These are phyloP conservation scores for Oligia latruncula DNA, from an alignment of 2,888 invertebrate species.

Conservation along the genomic window DNA sequence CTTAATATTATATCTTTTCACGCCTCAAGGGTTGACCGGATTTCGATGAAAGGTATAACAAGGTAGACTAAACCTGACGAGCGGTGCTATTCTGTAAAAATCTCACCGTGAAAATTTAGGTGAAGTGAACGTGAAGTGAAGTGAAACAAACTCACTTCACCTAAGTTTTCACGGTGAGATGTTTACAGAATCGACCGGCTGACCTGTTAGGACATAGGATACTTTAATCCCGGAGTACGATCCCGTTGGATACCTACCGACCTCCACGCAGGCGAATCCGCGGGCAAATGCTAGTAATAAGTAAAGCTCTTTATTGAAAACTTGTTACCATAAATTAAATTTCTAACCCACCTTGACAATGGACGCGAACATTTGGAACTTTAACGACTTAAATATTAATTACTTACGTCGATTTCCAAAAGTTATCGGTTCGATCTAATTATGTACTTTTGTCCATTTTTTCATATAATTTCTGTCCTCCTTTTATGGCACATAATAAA, in stretches of 20 bases:
- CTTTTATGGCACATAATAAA: slow-evolving; percentile 41
- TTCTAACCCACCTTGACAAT: slow-evolving; percentile 12
- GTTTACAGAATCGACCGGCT: no score
- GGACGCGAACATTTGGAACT: background rate
- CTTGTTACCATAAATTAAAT: slow-evolving; percentile 12
- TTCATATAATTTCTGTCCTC: slow-evolving; percentile 26
- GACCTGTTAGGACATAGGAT: background rate
- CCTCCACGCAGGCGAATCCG: background rate
- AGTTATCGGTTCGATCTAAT: slow-evolving; percentile 20
- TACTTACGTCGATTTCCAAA: background rate
- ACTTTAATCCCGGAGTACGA: background rate
- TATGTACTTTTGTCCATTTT: slow-evolving; percentile 13
- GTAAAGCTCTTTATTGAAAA: background rate
- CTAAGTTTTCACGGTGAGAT: no score
- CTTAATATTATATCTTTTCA: background rate
- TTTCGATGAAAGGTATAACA: background rate
- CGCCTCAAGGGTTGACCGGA: background rate
- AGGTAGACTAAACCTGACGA: no score
- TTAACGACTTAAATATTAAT: background rate
- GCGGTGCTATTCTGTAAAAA: no score
- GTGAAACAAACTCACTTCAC: no score
- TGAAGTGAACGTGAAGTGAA: no score
- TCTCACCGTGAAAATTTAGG: no score
- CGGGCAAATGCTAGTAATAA: background rate
- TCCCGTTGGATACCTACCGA: background rate